These are phyloP conservation scores for Hyles euphorbiae DNA, from an alignment of 1,140 invertebrate genomes.

Conservation along the genomic window DNA sequence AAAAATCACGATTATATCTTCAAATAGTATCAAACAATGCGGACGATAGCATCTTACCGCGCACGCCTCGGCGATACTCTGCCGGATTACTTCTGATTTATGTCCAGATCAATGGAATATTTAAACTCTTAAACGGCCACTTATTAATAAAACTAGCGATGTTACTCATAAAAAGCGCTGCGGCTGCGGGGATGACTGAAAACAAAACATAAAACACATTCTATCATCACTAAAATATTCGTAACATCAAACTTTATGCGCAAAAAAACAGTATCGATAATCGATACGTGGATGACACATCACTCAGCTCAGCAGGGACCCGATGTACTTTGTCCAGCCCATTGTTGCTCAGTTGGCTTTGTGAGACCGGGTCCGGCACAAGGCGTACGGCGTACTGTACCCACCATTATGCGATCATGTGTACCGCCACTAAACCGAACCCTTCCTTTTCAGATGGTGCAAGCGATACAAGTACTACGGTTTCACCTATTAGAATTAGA, in stretches of 20 bases:
- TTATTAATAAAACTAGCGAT: too few relatives aligned
- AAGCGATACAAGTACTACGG: conserved; percentile 99
- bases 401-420: conserved; percentile 7
- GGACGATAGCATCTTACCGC: not conserved
- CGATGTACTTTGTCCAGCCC: conserved; percentile 28
- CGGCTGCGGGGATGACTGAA: too few relatives aligned
- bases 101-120: too few relatives aligned
- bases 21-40: conserved; percentile 20
- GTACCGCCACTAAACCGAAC: conserved; percentile 3
- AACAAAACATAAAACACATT: too few relatives aligned
- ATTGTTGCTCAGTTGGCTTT: conserved; percentile 41
- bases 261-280: too few relatives aligned
- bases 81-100: too few relatives aligned
- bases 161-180: too few relatives aligned
- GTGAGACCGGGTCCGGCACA: conserved; percentile 22
- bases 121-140: too few relatives aligned
- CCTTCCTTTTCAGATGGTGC: conserved; percentile 96
- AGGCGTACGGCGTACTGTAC: not conserved
- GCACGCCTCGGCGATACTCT: not conserved
- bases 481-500: conserved; percentile 99
- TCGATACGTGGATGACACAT: conserved; percentile 11
- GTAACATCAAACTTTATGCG: too few relatives aligned
- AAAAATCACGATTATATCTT: conserved; percentile 45
- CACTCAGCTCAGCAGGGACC: conserved; percentile 27
- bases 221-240: too few relatives aligned